Base-by-base conservation (phyloP, 2,888 invertebrate genomes). In the Perizoma flavofasciatum region DNA sequence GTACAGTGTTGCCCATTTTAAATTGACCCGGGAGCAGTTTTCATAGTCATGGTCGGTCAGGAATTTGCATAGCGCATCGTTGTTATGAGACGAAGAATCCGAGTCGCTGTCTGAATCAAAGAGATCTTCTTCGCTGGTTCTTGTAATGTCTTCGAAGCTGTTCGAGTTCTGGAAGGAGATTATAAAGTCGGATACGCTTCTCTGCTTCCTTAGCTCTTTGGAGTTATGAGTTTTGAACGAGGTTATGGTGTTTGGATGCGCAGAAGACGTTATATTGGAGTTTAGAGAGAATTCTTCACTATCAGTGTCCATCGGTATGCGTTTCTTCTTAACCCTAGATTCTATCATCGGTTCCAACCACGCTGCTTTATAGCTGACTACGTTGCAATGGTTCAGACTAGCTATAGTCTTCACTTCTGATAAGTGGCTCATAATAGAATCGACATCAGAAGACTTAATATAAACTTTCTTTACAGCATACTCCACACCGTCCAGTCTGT, bases 371-470 rank as follows among this genome's bases (percentile, higher is more conserved):
- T 97, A 97, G 32, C 96, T 94, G 5, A 97, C 96, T 65, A 97
- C 95, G 78, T 97, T 96, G 0, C 94, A 93, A 86, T 97, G 97
- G 75, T 96, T 95, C 34, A 97, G 86, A 73, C 94, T 94, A 0
- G 97, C 96, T 68, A 97, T 93, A 3, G 96, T 96, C 85, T 96
- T 96, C 0, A 96, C 97, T 92, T 97, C 97, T 4, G 95, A 91
- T 45, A 96, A 86, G 85, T 95, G 95, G 47, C 91, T 92, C 83
- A 94, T 92, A 11, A 96, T 93, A 0, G 94, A 93, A 60, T 94
- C 89, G 0, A 95, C 93, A 68, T 94, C 94, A 6, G 93, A 93
- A 0, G 95, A 94, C 68, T 94, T 93, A 39, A 95, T 95, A 63
- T 87, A 89, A 43, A 95, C 95, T 79, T 96, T 96, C 81, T 97